These are phyloP conservation scores for Peromyscus eremicus DNA, from an alignment of 2,797 vertebrate genomes.

Conservation along the genomic window DNA sequence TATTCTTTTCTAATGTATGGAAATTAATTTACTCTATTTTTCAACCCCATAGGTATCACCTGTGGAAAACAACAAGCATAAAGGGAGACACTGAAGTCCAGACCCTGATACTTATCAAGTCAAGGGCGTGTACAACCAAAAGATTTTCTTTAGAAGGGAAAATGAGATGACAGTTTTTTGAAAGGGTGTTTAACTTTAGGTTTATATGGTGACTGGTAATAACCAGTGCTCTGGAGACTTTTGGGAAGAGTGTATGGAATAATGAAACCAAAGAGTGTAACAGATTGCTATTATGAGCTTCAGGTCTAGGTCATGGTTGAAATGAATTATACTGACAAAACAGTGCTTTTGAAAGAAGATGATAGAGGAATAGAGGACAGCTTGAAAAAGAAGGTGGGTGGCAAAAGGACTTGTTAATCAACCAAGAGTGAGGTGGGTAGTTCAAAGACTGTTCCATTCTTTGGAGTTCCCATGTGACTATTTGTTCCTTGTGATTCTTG, in stretches of 20 bases:
- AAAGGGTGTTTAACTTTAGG: not conserved
- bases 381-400: accelerated
- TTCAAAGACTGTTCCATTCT: not conserved
- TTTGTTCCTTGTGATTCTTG: not conserved
- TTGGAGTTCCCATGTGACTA: not conserved
- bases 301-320: not conserved
- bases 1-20: not conserved
- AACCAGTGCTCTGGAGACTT: not conserved
- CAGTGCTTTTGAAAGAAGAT: not conserved
- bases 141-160: constrained; percentile 40
- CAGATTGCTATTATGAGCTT: not conserved
- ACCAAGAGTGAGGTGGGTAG: not conserved
- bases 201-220: constrained; percentile 44
- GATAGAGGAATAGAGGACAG: not conserved
- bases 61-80: not conserved
- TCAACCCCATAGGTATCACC: not conserved
- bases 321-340: not conserved
- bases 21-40: constrained; percentile 51
- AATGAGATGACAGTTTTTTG: not conserved
- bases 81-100: constrained; percentile 14
- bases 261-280: not conserved
- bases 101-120: constrained; percentile 16
- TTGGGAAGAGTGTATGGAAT: not conserved
- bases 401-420: not conserved
- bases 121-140: constrained; percentile 46